Base-by-base conservation (phyloP, 1,140 invertebrate species). In the Mercenaria mercenaria region DNA sequence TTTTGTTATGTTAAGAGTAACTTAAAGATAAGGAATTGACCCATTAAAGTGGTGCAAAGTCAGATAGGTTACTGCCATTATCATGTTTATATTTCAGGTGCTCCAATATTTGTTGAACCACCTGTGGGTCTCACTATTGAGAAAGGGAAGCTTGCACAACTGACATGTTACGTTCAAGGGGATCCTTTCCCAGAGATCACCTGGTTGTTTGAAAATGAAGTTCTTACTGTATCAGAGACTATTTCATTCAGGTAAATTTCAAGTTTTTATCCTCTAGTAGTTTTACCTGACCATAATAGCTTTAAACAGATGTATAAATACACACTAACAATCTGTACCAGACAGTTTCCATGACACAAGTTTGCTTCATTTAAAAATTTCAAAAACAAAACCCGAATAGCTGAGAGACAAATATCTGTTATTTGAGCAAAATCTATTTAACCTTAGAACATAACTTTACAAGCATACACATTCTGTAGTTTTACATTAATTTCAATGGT, bases 61-160 rank as follows among this genome's bases (percentile, higher is more conserved):
- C n/a, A n/a, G n/a, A n/a, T n/a, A n/a, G n/a, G n/a, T n/a, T n/a
- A n/a, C n/a, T n/a, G n/a, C n/a, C n/a, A n/a, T n/a, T n/a, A n/a
- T n/a, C n/a, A n/a, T n/a, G n/a, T n/a, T n/a, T n/a, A n/a, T 34
- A 23, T 79, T 82, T n/a, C 89, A 95, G 95, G 95, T 67, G 91
- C 93, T 15, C 94, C 95, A 52, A 84, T 92, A 20, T 93, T 95
- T 61, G 89, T 92, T 26, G 83, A 93, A 47, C 93, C 94, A 20
- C 94, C 94, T 0, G 37, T 91, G 2, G 87, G 82, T 64, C 83
- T 85, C 23, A 89, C 92, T 37, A 64, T 94, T 2, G 43, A 94
- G 15, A 94, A 94, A 69, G 93, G 93, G 23, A 85, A 92, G 26
- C 88, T 93, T 47, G 91, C 93, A 3, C 59, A 91, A 15, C 50